These are phyloP conservation scores for Pseudomyrmex concolor DNA, from an alignment of 1,140 invertebrate genomes.

Conservation along the genomic window DNA sequence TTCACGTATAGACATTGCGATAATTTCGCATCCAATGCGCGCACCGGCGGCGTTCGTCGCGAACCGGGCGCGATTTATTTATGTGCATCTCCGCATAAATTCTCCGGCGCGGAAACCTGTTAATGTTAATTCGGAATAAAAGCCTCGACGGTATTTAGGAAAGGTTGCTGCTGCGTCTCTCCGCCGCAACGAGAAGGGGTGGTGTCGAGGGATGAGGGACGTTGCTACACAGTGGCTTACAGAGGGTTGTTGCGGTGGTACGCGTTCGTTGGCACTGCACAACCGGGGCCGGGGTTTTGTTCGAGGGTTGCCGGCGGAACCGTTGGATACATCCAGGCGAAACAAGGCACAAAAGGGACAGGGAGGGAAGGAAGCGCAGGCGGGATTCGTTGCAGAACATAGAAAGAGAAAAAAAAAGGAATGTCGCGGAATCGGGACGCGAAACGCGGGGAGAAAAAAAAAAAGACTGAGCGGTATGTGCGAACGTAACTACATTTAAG, in stretches of 20 bases:
- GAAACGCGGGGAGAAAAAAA: slow-evolving; percentile 34
- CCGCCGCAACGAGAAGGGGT: neutral
- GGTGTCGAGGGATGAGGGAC: neutral
- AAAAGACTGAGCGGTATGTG: slow-evolving; percentile 43
- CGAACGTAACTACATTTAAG: slow-evolving; percentile 58
- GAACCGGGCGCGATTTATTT: slow-evolving; percentile 53
- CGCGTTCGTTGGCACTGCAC: slow-evolving; percentile 63
- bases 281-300: slow-evolving; percentile 67
- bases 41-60: neutral
- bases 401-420: slow-evolving; percentile 61
- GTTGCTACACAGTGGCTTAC: slow-evolving; percentile 47
- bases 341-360: slow-evolving; percentile 62
- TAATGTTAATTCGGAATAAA: slow-evolving; percentile 77
- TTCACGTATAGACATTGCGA: neutral
- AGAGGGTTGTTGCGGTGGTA: slow-evolving; percentile 60
- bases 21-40: neutral
- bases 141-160: slow-evolving; percentile 56
- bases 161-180: slow-evolving; percentile 28
- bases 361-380: slow-evolving; percentile 53
- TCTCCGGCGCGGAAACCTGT: slow-evolving; percentile 67
- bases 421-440: slow-evolving; percentile 62
- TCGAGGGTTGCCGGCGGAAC: slow-evolving; percentile 61
- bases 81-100: slow-evolving; percentile 62
- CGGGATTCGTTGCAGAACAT: slow-evolving; percentile 41
- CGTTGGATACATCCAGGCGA: slow-evolving; percentile 66